Percentiles rank a stretch among this genome's conserved stretches.
Evolutionary conservation across 2,113 vertebrate species (phyloP).

Genomic region (Lepus americanus): DNA sequence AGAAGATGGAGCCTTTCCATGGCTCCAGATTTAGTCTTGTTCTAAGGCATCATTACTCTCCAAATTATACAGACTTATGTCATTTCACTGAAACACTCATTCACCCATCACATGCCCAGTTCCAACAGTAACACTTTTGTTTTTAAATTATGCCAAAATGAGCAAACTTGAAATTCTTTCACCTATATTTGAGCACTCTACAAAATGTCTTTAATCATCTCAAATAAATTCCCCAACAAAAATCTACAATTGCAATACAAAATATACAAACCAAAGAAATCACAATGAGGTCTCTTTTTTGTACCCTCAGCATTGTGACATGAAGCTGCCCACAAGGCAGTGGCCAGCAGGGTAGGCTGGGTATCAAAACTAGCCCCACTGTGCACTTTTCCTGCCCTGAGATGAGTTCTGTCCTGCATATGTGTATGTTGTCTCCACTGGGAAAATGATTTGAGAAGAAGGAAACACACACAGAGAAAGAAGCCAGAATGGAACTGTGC

Average conservation of each 20-base stretch:
- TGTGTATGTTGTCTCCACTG: not conserved
- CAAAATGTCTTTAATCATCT: slow-evolving; percentile 83
- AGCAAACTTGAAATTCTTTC: slow-evolving; percentile 88
- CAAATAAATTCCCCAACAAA: slow-evolving; percentile 69
- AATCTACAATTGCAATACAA: slow-evolving; percentile 70
- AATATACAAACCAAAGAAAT: slow-evolving; percentile 59
- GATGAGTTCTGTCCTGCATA: slow-evolving; percentile 3
- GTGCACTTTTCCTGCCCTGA: not conserved
- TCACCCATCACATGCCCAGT: slow-evolving; percentile 89
- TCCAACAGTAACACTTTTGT: slow-evolving; percentile 91
- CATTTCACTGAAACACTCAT: slow-evolving; percentile 90
- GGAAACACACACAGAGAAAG: not conserved
- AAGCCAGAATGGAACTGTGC: slow-evolving; percentile 32
- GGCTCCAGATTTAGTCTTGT: slow-evolving; percentile 87
- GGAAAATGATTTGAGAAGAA: not conserved
- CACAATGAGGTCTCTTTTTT: slow-evolving; percentile 24
- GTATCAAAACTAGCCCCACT: not conserved
- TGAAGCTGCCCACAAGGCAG: not conserved
- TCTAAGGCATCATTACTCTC: slow-evolving; percentile 83
- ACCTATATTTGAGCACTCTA: slow-evolving; percentile 87
- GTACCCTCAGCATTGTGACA: not conserved
- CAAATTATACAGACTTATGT: slow-evolving; percentile 90
- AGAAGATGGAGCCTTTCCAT: slow-evolving; percentile 80
- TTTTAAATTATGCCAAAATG: slow-evolving; percentile 89
- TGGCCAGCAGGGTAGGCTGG: not conserved